Base-by-base conservation (phyloP, 2,113 vertebrate genomes). In the Xiphophorus maculatus region DNA sequence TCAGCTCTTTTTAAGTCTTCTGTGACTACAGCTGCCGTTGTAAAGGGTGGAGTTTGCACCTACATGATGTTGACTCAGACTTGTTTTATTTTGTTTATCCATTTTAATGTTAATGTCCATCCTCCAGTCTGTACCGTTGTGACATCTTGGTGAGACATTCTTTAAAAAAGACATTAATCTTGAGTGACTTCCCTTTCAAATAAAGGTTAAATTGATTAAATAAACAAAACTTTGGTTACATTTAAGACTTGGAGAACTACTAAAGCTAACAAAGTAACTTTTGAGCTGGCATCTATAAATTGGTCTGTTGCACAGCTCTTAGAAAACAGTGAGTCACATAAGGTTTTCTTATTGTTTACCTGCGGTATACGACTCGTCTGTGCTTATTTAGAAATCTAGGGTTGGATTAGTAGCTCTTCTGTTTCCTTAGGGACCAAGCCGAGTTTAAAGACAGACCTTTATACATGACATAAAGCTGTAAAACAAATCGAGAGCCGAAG, bases 401-500 rank as follows among this genome's bases (percentile, higher is more conserved):
- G 32, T 22, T 28, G 25, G 37, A 22, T 15, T 0, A 12, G 0
- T 14, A 2, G 2, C 28, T 83, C 32, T 58, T 4, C 0, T 28
- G 2, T n/a, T 60, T 5, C 11, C 10, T 2, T 17, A 9, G 3
- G 3, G 48, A 58, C 1, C 2, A 27, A 14, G 5, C 27, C 63
- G 28, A 65, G 63, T 28, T 48, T 1, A 66, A 69, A 58, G 17
- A 6, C 8, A n/a, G 51, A 67, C 1, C 6, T 60, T 48, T 35
- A 32, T 66, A 69, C 63, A 22, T 4, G 30, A 22, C 0, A 7
- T 60, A 37, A 62, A 58, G 5, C 15, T 30, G 40, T 71, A 35
- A 67, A 86, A 74, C 68, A 14, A 79, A 44, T 84, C 4, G 10
- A 42, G 71, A 75, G 71, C 76, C 65, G 42, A 42, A n/a, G 28